A percentile compares a stretch with the other conserved stretches of the same genome.
phyloP scores from a whole-genome alignment of 2,888 invertebrate species.

The Eueremaeus valkanovi region DNA sequence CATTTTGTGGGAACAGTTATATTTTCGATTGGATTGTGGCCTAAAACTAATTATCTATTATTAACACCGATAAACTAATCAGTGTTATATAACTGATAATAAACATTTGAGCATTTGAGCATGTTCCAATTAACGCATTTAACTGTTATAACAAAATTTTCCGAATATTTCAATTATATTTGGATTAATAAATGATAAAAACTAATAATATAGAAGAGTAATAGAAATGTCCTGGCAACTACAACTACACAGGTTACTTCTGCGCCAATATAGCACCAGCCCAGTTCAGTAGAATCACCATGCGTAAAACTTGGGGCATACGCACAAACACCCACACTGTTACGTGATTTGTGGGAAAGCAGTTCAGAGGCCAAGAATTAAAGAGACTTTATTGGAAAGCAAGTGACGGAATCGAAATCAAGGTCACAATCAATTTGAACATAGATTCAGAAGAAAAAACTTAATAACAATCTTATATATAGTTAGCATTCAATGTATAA shows the following conservation, averaged over 20 bases:
- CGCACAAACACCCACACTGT: background rate
- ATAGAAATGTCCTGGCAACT: too few species aligned
- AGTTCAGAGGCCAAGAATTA: slow-evolving; percentile 1
- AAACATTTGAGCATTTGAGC: too few species aligned
- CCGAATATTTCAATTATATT: too few species aligned
- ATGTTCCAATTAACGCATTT: too few species aligned
- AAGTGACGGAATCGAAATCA: slow-evolving; percentile 28
- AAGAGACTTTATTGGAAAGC: background rate
- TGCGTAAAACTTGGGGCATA: too few species aligned
- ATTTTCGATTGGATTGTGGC: background rate
- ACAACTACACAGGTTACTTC: too few species aligned
- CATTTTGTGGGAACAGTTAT: background rate
- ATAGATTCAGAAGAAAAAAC: background rate
- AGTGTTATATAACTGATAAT: too few species aligned
- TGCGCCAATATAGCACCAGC: too few species aligned
- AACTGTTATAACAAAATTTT: too few species aligned
- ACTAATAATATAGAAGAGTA: too few species aligned
- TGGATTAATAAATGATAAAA: too few species aligned
- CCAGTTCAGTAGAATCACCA: too few species aligned
- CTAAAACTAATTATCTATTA: slow-evolving; percentile 5
- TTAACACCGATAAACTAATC: background rate
- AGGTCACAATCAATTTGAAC: slow-evolving; percentile 21
- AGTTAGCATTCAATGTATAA: background rate
- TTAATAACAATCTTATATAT: background rate
- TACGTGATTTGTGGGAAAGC: background rate